These are phyloP conservation scores for Colinus virginianus DNA, from an alignment of 2,113 vertebrate species.

Conservation along the genomic window DNA sequence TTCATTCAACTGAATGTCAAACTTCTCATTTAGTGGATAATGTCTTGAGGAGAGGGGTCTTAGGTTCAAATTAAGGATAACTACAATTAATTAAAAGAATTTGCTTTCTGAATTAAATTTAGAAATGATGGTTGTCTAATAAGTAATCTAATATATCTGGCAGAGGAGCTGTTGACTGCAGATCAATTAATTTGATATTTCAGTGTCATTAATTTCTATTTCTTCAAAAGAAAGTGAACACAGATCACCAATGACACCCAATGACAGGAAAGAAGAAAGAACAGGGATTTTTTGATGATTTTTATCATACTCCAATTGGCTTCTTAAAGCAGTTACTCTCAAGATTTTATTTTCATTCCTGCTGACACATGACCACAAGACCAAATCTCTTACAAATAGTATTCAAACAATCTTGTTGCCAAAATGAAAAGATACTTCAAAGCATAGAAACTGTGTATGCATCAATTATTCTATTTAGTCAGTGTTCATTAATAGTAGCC, in stretches of 20 bases:
- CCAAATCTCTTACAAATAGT: not conserved
- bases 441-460: not conserved
- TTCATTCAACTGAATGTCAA: slow-evolving; percentile 35
- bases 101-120: not conserved
- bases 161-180: not conserved
- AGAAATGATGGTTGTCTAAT: slow-evolving; percentile 22
- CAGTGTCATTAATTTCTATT: slow-evolving; percentile 30
- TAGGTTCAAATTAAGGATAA: slow-evolving; percentile 35
- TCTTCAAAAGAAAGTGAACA: not conserved
- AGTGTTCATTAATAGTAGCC: not conserved
- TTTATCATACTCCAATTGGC: not conserved
- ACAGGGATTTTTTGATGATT: not conserved
- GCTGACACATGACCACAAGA: not conserved
- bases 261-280: not conserved
- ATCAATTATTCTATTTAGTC: not conserved
- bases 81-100: slow-evolving; percentile 42
- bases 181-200: slow-evolving; percentile 43
- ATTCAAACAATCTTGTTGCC: not conserved
- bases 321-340: not conserved
- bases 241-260: not conserved
- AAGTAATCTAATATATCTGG: not conserved
- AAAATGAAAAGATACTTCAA: not conserved
- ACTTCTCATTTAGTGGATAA: slow-evolving; percentile 46
- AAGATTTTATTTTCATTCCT: not conserved
- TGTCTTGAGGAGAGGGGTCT: not conserved